Conservation (phyloP, 2,113 vertebrate species). For the Tupaia tana region DNA sequence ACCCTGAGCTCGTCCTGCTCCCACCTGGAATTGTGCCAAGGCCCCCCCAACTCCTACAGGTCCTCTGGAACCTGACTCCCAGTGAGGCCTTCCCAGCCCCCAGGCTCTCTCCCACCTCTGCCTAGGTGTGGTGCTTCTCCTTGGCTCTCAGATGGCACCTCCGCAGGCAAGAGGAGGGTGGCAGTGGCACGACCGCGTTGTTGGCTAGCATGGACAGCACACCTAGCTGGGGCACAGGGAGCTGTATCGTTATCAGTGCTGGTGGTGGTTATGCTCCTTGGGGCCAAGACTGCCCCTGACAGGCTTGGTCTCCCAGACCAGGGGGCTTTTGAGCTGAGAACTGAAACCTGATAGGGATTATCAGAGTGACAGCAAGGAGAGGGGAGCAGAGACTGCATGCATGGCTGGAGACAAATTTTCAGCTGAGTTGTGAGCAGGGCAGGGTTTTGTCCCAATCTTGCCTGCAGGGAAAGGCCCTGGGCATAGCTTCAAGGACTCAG, state of each 20-base stretch:
- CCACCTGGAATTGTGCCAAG: neutral
- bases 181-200: neutral
- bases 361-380: neutral
- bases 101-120: neutral
- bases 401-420: neutral
- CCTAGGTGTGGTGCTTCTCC: neutral
- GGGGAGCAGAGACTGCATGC: neutral
- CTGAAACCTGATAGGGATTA: neutral
- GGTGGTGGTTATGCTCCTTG: neutral
- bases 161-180: neutral
- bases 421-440: neutral
- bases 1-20: neutral
- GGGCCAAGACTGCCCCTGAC: neutral
- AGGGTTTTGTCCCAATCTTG: neutral
- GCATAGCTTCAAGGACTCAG: neutral
- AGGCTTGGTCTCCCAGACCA: neutral
- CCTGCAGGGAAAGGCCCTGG: neutral
- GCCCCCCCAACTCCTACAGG: neutral
- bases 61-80: neutral
- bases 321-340: neutral
- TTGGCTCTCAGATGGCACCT: neutral
- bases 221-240: neutral
- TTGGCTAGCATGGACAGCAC: neutral
- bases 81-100: neutral
- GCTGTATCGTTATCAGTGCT: neutral